These are phyloP conservation scores for Papilio xuthus DNA, from an alignment of 1,140 invertebrate species.

Conservation along the genomic window DNA sequence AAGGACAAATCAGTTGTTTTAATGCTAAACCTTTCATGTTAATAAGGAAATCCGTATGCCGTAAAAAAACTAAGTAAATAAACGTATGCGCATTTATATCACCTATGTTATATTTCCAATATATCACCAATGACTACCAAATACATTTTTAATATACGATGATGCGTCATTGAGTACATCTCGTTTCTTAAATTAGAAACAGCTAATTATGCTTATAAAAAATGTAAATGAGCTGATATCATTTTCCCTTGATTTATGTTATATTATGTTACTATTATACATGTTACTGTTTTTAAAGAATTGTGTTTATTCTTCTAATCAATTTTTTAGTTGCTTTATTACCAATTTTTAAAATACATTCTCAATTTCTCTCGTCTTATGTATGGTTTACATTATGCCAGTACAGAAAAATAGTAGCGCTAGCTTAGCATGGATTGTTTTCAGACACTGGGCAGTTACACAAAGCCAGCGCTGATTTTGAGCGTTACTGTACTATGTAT, in stretches of 20 bases:
- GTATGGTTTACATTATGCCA: no score
- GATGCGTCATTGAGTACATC: neutral
- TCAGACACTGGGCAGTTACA: no score
- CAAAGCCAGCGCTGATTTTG: no score
- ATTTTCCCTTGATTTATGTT: neutral
- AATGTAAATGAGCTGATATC: neutral
- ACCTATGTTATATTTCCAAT: neutral
- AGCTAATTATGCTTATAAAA: neutral
- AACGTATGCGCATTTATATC: neutral
- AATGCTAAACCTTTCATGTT: conserved; percentile 13
- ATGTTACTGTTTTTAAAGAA: no score
- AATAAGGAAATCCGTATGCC: conserved; percentile 14
- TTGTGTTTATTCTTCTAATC: no score
- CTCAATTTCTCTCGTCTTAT: no score
- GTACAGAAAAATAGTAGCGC: no score
- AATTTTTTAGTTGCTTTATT: no score
- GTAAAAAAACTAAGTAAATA: neutral
- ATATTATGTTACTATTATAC: no score
- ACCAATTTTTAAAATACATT: no score
- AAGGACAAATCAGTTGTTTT: neutral
- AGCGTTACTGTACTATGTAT: no score
- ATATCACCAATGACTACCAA: neutral
- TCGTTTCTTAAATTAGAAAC: neutral
- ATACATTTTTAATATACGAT: neutral
- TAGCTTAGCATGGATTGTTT: no score